These are phyloP conservation scores for Plagodis dolabraria DNA, from an alignment of 2,888 invertebrate genomes.

Conservation along the genomic window DNA sequence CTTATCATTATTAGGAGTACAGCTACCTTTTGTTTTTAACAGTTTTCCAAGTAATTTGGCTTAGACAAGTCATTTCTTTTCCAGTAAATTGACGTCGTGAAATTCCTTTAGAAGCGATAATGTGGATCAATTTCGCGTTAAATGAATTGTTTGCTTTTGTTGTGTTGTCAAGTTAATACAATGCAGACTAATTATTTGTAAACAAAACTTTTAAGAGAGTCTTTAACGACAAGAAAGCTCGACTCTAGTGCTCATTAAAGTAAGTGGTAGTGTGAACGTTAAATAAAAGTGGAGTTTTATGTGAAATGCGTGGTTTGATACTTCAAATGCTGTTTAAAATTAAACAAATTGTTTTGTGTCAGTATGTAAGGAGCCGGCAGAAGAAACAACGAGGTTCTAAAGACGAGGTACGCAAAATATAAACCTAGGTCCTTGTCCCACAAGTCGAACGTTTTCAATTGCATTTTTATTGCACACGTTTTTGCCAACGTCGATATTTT, in stretches of 20 bases:
- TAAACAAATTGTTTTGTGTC: slow-evolving; percentile 33
- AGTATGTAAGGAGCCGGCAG: slow-evolving; percentile 15
- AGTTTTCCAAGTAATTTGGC: slow-evolving; percentile 11
- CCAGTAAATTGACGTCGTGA: not conserved
- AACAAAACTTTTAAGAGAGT: slow-evolving; percentile 7
- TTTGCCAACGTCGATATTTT: not conserved
- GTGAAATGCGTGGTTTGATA: slow-evolving; percentile 36
- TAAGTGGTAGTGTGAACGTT: slow-evolving; percentile 5
- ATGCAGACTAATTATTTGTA: slow-evolving; percentile 3
- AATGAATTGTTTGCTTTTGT: slow-evolving; percentile 1
- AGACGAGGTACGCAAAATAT: slow-evolving; percentile 17
- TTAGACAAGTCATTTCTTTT: slow-evolving; percentile 7
- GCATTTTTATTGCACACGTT: not conserved
- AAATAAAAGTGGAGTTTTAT: slow-evolving; percentile 15
- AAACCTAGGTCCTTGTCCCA: too few species aligned
- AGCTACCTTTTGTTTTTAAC: slow-evolving; percentile 5
- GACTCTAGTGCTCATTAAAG: slow-evolving; percentile 4
- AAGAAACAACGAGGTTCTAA: slow-evolving; percentile 17
- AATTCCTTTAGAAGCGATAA: not conserved
- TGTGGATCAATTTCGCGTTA: slow-evolving; percentile 7
- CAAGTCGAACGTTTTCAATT: not conserved
- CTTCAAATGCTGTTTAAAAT: slow-evolving; percentile 32
- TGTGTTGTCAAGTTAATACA: slow-evolving; percentile 4
- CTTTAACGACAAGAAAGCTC: slow-evolving; percentile 10
- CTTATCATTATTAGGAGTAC: slow-evolving; percentile 26